A percentile compares a stretch with the other conserved stretches of the same genome.
phyloP scores from a whole-genome alignment of 2,113 vertebrate genomes.

The Thymallus thymallus region DNA sequence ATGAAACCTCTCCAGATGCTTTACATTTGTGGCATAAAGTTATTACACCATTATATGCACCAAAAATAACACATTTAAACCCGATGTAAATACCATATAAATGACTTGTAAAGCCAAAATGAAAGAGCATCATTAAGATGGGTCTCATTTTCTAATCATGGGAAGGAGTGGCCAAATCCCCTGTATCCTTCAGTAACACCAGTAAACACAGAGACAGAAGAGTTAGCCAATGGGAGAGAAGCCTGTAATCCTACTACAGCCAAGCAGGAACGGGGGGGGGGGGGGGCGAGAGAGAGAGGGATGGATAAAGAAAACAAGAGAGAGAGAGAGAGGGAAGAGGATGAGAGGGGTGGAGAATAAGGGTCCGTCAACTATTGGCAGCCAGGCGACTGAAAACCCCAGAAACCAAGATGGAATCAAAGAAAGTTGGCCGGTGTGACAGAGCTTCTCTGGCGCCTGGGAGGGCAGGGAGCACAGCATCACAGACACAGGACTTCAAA shows the following conservation, averaged over 20 bases:
- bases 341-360: not conserved
- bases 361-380: constrained; percentile 3
- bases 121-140: constrained; percentile 8
- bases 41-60: constrained; percentile 1
- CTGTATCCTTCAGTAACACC: constrained; percentile 34
- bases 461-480: constrained; percentile 22
- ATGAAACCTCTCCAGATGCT: constrained; percentile 8
- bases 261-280: constrained; percentile 1
- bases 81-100: not conserved
- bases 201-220: constrained; percentile 28
- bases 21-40: not conserved
- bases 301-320: not conserved
- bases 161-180: constrained; percentile 24
- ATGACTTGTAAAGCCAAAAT: constrained; percentile 22
- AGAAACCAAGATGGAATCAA: constrained; percentile 19
- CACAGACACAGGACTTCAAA: constrained; percentile 23
- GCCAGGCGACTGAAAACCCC: constrained; percentile 22
- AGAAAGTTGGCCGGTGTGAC: constrained; percentile 15
- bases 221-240: not conserved
- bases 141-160: constrained; percentile 37
- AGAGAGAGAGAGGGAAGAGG: constrained; percentile 11
- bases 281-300: constrained; percentile 13
- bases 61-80: not conserved
- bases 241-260: not conserved
- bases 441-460: constrained; percentile 5